Percentiles rank a stretch among this genome's conserved stretches.
Evolutionary conservation across 2,888 invertebrate genomes (phyloP).

Genomic region (Leucophenga montana): DNA sequence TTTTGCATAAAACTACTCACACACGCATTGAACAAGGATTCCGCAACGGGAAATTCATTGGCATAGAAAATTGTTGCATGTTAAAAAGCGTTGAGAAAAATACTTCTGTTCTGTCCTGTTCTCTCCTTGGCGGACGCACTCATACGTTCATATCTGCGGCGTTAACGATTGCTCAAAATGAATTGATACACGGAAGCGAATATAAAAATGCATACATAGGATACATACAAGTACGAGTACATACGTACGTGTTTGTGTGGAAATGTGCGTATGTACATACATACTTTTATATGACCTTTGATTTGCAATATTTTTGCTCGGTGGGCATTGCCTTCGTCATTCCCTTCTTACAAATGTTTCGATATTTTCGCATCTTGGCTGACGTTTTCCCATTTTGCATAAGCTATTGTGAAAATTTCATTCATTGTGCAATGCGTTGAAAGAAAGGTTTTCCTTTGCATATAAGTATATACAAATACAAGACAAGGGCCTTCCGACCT

Average conservation of each 20-base stretch:
- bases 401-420: too few species aligned
- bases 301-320: slow-evolving; percentile 56
- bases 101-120: background rate
- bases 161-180: slow-evolving; percentile 32
- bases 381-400: too few species aligned
- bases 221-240: background rate
- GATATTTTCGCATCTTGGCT: too few species aligned
- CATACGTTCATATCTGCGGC: slow-evolving; percentile 31
- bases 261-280: slow-evolving; percentile 33
- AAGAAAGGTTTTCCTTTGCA: slow-evolving; percentile 25
- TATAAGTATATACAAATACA: background rate
- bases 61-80: slow-evolving; percentile 57
- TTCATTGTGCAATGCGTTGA: slow-evolving; percentile 38
- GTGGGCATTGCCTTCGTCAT: background rate
- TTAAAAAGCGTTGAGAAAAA: slow-evolving; percentile 1
- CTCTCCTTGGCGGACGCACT: slow-evolving; percentile 34
- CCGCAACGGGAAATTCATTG: slow-evolving; percentile 40
- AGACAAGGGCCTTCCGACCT: too few species aligned
- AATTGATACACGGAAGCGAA: background rate
- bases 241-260: slow-evolving; percentile 27
- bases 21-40: background rate
- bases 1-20: slow-evolving; percentile 53
- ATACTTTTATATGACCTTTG: slow-evolving; percentile 48
- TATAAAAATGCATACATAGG: background rate
- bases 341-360: background rate